Percentiles rank a stretch among this genome's conserved stretches.
phyloP scores from a whole-genome alignment of 1,140 invertebrate species.

The Tetragonula clypearis region DNA sequence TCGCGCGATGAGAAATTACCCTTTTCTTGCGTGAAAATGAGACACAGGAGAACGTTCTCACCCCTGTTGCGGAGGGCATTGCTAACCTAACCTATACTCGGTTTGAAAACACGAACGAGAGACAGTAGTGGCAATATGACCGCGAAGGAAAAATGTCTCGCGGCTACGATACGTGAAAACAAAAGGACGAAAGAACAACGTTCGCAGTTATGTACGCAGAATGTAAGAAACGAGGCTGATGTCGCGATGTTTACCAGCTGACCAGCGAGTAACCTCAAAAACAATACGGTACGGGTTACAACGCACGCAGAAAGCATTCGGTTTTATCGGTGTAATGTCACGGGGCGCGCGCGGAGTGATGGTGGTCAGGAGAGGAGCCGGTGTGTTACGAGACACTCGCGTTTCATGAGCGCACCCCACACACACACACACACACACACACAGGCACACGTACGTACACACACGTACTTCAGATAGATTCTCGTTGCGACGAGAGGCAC shows the following conservation, averaged over 20 bases:
- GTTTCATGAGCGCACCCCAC: not conserved
- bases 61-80: not conserved
- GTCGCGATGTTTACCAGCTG: not conserved
- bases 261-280: conserved; percentile 35
- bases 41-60: not conserved
- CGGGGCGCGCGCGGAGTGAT: not conserved
- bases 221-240: not conserved
- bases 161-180: not conserved
- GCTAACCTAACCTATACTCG: conserved; percentile 19
- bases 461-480: not conserved
- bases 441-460: not conserved
- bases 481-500: not conserved
- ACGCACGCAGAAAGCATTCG: conserved; percentile 24
- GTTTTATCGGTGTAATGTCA: conserved; percentile 13
- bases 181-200: not conserved
- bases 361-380: conserved; percentile 19
- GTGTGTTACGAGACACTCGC: conserved; percentile 3
- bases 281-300: not conserved
- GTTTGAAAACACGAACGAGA: not conserved
- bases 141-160: conserved; percentile 1
- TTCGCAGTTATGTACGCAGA: conserved; percentile 35
- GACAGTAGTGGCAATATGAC: not conserved
- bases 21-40: not conserved
- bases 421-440: not conserved
- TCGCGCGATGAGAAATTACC: no score